Conservation (phyloP, 2,113 vertebrate genomes). For the Willisornis vidua region DNA sequence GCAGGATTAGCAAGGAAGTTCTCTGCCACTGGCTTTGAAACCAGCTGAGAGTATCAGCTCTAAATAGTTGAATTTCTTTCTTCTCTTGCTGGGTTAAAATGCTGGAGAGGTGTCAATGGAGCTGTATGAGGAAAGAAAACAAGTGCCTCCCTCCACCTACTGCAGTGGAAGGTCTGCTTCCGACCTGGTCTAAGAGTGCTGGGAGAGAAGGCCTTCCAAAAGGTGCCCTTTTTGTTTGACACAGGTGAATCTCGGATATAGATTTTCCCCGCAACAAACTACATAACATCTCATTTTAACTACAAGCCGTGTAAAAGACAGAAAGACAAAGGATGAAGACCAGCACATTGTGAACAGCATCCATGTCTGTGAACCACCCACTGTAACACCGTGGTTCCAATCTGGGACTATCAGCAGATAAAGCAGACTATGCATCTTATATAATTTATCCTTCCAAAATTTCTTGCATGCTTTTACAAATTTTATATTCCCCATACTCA, state of each 20-base stretch:
- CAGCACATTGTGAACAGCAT: not conserved
- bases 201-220: not conserved
- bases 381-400: not conserved
- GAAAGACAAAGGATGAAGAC: not conserved
- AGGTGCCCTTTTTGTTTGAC: not conserved
- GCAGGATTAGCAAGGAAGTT: not conserved
- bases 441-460: not conserved
- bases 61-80: not conserved
- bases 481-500: not conserved
- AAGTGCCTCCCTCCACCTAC: not conserved
- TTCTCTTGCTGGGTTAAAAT: not conserved
- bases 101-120: not conserved
- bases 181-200: not conserved
- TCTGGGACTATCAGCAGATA: not conserved
- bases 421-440: not conserved
- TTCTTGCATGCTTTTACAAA: not conserved
- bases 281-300: not conserved
- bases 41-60: not conserved
- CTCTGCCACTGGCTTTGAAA: not conserved
- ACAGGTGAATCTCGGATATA: accelerated
- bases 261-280: not conserved
- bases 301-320: not conserved
- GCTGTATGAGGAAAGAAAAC: not conserved
- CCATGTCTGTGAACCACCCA: not conserved
- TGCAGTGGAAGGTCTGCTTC: not conserved